These are phyloP conservation scores for Dione vanillae DNA, from an alignment of 2,888 invertebrate genomes.

Conservation along the genomic window DNA sequence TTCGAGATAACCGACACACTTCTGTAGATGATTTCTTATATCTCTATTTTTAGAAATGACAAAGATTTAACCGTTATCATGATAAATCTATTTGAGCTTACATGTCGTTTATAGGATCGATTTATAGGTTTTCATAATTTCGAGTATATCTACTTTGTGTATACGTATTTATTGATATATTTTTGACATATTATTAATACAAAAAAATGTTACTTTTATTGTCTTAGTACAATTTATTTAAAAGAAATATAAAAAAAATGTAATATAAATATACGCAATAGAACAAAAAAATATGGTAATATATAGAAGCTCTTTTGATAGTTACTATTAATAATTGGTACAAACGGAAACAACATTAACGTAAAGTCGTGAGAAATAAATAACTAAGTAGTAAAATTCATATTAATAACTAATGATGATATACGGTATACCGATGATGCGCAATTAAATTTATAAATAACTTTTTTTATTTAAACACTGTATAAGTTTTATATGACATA, in stretches of 20 bases:
- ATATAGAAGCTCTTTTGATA: no score
- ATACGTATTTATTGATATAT: no score
- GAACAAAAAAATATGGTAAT: no score
- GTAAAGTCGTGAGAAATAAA: neutral
- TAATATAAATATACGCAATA: no score
- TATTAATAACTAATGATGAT: conserved; percentile 37
- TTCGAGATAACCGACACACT: conserved; percentile 63
- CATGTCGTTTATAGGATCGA: no score
- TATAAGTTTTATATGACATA: conserved; percentile 1
- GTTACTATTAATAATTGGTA: no score
- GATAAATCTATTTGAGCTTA: neutral
- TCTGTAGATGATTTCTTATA: conserved; percentile 37
- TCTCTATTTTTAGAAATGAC: conserved; percentile 29
- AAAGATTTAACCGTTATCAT: neutral
- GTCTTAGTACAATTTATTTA: no score
- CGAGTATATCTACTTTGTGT: no score
- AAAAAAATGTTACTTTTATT: no score
- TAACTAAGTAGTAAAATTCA: conserved; percentile 5
- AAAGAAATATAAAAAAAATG: no score
- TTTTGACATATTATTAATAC: no score
- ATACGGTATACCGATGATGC: conserved; percentile 35
- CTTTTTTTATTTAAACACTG: neutral
- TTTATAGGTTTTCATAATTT: no score
- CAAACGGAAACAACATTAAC: neutral
- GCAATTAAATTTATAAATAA: conserved; percentile 24